A percentile compares a stretch with the other conserved stretches of the same genome.
Conservation (phyloP, 2,113 vertebrate genomes). For the Bucco capensis region DNA sequence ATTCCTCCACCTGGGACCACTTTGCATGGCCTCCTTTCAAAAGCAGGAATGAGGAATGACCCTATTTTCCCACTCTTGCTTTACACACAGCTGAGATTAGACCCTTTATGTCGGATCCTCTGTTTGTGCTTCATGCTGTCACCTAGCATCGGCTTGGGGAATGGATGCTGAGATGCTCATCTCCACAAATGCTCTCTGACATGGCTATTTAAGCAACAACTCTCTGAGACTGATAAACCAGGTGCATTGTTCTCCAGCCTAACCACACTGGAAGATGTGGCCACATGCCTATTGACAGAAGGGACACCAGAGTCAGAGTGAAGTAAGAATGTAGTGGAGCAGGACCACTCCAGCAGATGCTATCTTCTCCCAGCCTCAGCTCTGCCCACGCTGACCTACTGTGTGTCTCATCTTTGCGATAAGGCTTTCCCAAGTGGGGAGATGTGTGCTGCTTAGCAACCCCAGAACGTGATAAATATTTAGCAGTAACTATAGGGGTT, state of each 20-base stretch:
- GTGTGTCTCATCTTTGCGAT: fast-evolving
- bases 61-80: not conserved
- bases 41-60: not conserved
- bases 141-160: not conserved
- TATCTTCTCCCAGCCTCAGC: not conserved
- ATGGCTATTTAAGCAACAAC: not conserved
- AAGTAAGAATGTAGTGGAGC: not conserved
- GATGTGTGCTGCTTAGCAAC: slow-evolving; percentile 30
- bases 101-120: not conserved
- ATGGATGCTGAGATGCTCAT: no score
- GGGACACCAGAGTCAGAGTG: fast-evolving
- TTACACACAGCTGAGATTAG: not conserved
- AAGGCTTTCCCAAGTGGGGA: not conserved
- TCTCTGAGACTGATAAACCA: not conserved
- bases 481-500: not conserved
- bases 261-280: not conserved
- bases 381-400: not conserved
- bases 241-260: fast-evolving
- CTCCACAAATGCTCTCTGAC: fast-evolving
- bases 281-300: not conserved
- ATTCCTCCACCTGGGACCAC: not conserved
- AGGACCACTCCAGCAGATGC: not conserved
- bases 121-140: not conserved
- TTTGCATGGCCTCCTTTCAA: not conserved
- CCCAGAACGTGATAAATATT: fast-evolving